phyloP scores from a whole-genome alignment of 2,888 invertebrate species.

The Cancer borealis region DNA sequence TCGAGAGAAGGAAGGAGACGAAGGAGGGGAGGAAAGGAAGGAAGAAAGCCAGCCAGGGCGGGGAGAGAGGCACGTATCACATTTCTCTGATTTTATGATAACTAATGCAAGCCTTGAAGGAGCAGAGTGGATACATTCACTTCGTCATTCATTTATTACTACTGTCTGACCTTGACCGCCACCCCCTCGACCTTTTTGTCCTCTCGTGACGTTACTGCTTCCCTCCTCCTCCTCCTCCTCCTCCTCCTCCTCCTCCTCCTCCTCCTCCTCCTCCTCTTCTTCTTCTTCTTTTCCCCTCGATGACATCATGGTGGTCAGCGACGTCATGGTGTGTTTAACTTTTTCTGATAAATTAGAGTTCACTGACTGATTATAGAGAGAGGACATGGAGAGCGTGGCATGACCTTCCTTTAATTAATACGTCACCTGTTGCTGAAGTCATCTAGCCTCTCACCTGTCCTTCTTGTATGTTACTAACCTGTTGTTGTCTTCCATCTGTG shows the following conservation, averaged over 20 bases:
- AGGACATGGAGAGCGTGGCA: neutral
- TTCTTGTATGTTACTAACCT: neutral
- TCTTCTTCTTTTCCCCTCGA: neutral
- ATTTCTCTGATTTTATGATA: neutral
- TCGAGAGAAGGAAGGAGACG: constrained; percentile 9
- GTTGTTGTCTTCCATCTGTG: neutral
- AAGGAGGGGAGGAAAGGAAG: neutral
- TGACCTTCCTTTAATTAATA: neutral
- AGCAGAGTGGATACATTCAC: neutral
- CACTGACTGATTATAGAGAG: neutral
- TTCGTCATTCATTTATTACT: neutral
- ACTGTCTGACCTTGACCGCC: constrained; percentile 17
- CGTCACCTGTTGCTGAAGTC: neutral
- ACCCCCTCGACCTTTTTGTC: neutral
- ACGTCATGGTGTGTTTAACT: neutral
- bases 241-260: neutral
- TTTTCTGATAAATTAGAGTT: neutral
- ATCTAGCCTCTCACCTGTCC: neutral
- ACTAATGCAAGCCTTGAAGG: neutral
- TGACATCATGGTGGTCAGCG: neutral
- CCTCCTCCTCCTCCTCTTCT: constrained; percentile 26
- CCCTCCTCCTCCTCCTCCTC: constrained; percentile 14
- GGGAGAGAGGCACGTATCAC: too few relatives aligned
- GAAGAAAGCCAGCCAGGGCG: neutral
- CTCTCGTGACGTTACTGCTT: neutral